A percentile compares a stretch with the other conserved stretches of the same genome.
Conservation (phyloP, 2,113 vertebrate species). For the Hippocampus abdominalis region DNA sequence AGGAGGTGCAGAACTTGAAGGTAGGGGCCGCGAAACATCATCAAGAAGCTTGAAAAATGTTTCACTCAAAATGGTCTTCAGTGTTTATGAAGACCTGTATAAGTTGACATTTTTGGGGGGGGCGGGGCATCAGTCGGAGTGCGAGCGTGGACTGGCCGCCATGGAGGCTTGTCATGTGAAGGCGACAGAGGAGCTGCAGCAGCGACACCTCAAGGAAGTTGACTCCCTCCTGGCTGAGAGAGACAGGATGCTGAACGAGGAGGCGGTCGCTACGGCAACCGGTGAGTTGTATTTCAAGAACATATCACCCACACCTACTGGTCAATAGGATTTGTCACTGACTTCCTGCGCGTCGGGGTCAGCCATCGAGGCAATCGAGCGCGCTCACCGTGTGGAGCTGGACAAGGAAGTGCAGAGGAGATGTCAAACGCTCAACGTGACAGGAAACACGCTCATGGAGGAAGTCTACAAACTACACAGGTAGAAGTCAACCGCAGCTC, state of each 20-base stretch:
- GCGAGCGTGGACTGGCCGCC: slow-evolving; percentile 44
- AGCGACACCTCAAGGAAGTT: slow-evolving; percentile 59
- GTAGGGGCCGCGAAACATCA: slow-evolving; percentile 11
- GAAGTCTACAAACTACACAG: slow-evolving; percentile 57
- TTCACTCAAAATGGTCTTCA: no score
- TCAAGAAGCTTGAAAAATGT: not conserved
- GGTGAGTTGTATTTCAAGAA: slow-evolving; percentile 39
- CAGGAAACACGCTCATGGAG: slow-evolving; percentile 47
- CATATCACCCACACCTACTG: no score
- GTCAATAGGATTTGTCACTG: not conserved
- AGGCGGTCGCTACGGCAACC: slow-evolving; percentile 58
- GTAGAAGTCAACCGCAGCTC: slow-evolving; percentile 21
- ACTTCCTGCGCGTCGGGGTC: not conserved
- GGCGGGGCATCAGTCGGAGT: slow-evolving; percentile 42
- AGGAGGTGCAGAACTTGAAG: slow-evolving; percentile 55
- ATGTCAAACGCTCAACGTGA: slow-evolving; percentile 23
- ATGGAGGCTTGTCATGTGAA: slow-evolving; percentile 65
- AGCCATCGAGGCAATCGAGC: slow-evolving; percentile 70
- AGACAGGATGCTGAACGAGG: slow-evolving; percentile 69
- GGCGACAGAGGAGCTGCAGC: slow-evolving; percentile 60
- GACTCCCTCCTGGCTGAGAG: slow-evolving; percentile 56
- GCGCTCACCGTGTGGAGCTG: slow-evolving; percentile 64
- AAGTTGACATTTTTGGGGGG: no score
- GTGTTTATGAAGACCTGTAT: no score
- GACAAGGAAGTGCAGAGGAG: slow-evolving; percentile 62